These are phyloP conservation scores for Pavo muticus DNA, from an alignment of 2,113 vertebrate genomes.

Conservation along the genomic window DNA sequence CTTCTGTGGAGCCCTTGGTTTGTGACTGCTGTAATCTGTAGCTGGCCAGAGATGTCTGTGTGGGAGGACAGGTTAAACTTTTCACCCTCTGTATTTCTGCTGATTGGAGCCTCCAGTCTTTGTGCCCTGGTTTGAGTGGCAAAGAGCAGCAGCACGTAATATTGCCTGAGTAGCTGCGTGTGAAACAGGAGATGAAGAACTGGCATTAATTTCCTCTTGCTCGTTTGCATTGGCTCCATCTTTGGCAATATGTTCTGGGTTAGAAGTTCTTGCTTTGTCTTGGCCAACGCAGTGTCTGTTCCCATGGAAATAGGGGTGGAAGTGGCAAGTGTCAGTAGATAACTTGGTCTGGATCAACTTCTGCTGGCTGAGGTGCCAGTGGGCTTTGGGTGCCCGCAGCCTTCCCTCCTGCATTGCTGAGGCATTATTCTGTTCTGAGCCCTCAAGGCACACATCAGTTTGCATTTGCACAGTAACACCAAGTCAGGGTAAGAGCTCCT, in stretches of 20 bases:
- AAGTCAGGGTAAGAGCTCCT: not conserved
- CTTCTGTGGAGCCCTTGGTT: not conserved
- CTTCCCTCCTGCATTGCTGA: not conserved
- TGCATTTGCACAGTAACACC: not conserved
- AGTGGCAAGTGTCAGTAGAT: slow-evolving; percentile 8
- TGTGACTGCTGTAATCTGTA: not conserved
- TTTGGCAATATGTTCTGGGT: fast-evolving
- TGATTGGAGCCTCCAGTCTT: not conserved
- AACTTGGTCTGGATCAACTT: not conserved
- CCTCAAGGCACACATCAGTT: not conserved
- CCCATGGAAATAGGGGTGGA: slow-evolving; percentile 52
- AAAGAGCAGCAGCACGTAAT: not conserved
- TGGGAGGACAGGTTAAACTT: slow-evolving; percentile 14
- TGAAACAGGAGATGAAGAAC: slow-evolving; percentile 12
- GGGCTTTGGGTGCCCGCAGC: not conserved
- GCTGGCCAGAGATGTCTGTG: not conserved
- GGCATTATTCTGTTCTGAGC: not conserved
- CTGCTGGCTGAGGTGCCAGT: not conserved
- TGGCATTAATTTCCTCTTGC: slow-evolving; percentile 34
- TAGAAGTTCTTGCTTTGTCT: slow-evolving; percentile 42
- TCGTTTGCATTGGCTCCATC: slow-evolving; percentile 29
- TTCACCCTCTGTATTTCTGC: slow-evolving; percentile 10
- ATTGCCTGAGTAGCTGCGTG: not conserved
- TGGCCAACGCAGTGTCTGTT: slow-evolving; percentile 40
- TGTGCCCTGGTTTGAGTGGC: fast-evolving